Percentiles rank a stretch among this genome's conserved stretches.
Evolutionary conservation across 2,888 invertebrate genomes (phyloP).

Genomic region (Xiphydria camelus): DNA sequence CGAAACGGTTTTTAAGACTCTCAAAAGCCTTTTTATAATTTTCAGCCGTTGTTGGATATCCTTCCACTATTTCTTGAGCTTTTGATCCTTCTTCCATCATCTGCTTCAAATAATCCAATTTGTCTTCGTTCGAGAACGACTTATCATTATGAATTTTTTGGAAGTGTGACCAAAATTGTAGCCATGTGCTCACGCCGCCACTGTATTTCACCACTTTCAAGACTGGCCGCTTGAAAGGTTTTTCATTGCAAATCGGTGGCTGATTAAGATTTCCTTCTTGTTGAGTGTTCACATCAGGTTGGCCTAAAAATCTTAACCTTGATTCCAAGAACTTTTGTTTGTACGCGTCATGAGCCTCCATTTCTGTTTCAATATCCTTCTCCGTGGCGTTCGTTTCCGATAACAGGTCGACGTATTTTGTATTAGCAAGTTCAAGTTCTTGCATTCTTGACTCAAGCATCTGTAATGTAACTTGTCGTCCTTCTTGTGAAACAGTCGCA

Average conservation of each 20-base stretch:
- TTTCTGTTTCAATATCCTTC: conserved; percentile 12
- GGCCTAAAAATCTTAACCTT: neutral
- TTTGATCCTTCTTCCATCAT: conserved; percentile 22
- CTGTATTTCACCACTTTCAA: conserved; percentile 30
- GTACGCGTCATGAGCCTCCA: conserved; percentile 19
- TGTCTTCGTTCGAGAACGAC: conserved; percentile 15
- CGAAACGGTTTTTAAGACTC: conserved; percentile 27
- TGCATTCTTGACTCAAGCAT: conserved; percentile 16
- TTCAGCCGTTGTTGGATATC: conserved; percentile 30
- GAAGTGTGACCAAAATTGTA: conserved; percentile 30
- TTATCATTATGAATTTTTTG: conserved; percentile 27
- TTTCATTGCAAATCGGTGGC: conserved; percentile 7
- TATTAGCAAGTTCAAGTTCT: conserved; percentile 15
- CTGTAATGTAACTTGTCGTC: conserved; percentile 11
- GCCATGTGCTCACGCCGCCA: conserved; percentile 25
- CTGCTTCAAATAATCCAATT: conserved; percentile 30
- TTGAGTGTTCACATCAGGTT: neutral
- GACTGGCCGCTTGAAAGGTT: conserved; percentile 23
- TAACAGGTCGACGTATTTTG: conserved; percentile 13
- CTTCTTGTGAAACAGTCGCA: neutral
- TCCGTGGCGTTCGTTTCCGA: neutral
- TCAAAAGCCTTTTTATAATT: conserved; percentile 35
- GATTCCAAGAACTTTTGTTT: conserved; percentile 2
- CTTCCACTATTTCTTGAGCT: conserved; percentile 29
- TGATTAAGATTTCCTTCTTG: neutral